Conservation (phyloP, 1,140 invertebrate genomes). For the Lepidurus apus region DNA sequence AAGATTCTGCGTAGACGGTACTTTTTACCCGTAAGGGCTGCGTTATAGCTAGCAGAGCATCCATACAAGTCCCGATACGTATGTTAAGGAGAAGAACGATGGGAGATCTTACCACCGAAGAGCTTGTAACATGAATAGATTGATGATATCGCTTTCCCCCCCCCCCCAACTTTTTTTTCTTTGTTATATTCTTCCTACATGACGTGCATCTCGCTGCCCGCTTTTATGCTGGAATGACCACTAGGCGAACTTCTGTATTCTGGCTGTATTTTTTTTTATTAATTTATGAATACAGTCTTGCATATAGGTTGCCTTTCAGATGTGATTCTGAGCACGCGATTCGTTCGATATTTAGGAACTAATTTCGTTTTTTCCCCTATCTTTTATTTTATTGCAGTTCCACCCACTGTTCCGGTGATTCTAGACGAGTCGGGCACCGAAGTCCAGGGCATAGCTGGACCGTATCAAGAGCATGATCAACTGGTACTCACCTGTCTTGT, state of each 20-base stretch:
- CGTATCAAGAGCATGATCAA: slow-evolving; percentile 75
- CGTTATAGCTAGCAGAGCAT: background rate
- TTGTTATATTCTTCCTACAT: background rate
- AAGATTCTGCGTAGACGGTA: background rate
- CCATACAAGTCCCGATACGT: background rate
- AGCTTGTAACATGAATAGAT: background rate
- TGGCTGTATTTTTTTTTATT: background rate
- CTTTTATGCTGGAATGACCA: background rate
- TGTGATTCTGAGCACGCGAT: background rate
- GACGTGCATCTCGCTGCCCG: background rate
- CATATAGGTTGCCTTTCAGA: background rate
- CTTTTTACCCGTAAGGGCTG: background rate
- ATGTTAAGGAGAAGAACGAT: slow-evolving; percentile 11
- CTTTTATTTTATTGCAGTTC: slow-evolving; percentile 59
- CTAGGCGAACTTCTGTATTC: background rate
- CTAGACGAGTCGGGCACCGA: slow-evolving; percentile 68
- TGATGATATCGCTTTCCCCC: background rate
- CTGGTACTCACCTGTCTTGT: slow-evolving; percentile 77
- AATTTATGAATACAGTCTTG: background rate
- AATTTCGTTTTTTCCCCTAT: background rate
- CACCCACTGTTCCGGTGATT: slow-evolving; percentile 71
- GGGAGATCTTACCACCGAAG: background rate
- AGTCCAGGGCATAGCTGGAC: slow-evolving; percentile 64
- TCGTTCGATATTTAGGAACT: background rate
- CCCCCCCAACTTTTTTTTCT: background rate